Base-by-base conservation (phyloP, 2,113 vertebrate species). In the Dasyprocta punctata region DNA sequence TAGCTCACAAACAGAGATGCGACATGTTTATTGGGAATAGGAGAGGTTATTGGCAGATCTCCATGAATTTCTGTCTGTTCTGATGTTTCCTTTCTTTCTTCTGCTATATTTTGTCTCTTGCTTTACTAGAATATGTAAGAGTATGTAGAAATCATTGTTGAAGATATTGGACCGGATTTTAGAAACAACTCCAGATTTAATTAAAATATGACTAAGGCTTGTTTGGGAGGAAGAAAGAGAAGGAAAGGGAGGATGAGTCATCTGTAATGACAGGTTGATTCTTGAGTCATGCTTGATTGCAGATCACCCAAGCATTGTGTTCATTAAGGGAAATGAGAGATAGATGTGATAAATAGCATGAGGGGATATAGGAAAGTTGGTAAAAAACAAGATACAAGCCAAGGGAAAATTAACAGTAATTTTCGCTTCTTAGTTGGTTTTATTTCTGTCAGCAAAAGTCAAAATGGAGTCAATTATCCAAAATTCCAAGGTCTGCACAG, bases 141-240 rank as follows among this genome's bases (percentile, higher is more conserved):
- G 44, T 44, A 52, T 22, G 44, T 12, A 71, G 26, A 69, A 95
- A 77, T 89, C 82, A 91, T 54, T 89, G 4, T 22, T 81, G 30
- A 11, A 78, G 26, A 28, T 20, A 54, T 24, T 20, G 1, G 67
- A 61, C 26, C 92, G 41, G 47, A 89, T 77, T 82, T 87, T 86
- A 58, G 58, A 63, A 93, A 83, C 86, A 87, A n/a, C 16, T 63
- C 20, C 10, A 69, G n/a, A 41, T 86, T 93, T 95, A 60, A 89
- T 89, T 78, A 95, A 54, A 83, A 61, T 61, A 65, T 26, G 20
- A 49, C 38, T 26, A 54, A 86, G 52, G 33, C 49, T 67, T 77
- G 30, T 95, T 88, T 83, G 38, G 36, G 7, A 92, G 33, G 44
- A 90, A 73, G 19, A 33, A 78, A 58, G 14, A 87, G 60, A 87